Conservation (phyloP, 1,140 invertebrate genomes). For the Mizuhopecten yessoensis region DNA sequence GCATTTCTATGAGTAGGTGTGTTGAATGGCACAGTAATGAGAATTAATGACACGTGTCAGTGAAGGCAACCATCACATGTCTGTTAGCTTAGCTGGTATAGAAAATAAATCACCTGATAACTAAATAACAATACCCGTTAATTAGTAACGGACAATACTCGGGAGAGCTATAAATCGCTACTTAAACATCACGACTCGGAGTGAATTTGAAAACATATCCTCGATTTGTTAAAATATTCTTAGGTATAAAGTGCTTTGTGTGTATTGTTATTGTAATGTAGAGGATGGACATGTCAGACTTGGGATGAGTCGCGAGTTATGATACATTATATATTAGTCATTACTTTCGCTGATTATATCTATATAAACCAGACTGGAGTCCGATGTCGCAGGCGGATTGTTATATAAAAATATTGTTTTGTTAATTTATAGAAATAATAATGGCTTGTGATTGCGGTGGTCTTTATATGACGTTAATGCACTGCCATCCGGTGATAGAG, state of each 20-base stretch:
- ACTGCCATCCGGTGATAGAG: neutral
- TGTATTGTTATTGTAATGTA: neutral
- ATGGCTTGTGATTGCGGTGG: neutral
- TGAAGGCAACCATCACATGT: neutral
- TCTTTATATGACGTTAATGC: neutral
- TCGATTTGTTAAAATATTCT: neutral
- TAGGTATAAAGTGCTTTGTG: neutral
- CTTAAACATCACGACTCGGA: neutral
- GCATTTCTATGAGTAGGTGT: neutral
- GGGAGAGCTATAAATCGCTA: neutral
- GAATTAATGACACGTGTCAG: neutral
- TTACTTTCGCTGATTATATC: neutral
- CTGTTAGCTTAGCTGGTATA: neutral
- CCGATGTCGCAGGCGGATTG: neutral
- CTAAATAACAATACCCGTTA: neutral
- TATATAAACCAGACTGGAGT: neutral
- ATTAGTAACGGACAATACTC: neutral
- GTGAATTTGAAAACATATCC: neutral
- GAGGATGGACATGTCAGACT: neutral
- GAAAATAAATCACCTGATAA: neutral
- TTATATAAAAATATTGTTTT: neutral
- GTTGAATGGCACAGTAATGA: no score
- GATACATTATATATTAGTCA: neutral
- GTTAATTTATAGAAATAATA: neutral
- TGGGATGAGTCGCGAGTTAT: neutral